Conservation (phyloP, 2,797 vertebrate genomes). For the Molothrus aeneus region DNA sequence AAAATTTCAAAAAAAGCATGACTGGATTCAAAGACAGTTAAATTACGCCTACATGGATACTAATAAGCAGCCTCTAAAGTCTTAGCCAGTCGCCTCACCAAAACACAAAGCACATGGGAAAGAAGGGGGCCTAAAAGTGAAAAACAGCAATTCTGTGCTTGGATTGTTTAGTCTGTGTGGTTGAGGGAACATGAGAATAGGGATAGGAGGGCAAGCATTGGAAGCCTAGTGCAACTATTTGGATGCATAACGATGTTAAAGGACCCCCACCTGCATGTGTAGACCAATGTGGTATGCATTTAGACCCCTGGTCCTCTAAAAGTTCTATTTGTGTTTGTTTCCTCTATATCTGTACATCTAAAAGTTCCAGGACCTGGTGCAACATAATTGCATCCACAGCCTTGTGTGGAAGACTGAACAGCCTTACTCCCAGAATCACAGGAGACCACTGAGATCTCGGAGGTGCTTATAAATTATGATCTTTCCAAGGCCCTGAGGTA, state of each 20-base stretch:
- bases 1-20: conserved; percentile 71
- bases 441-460: neutral
- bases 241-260: neutral
- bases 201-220: conserved; percentile 12
- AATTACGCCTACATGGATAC: conserved; percentile 72
- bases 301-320: neutral
- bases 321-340: neutral
- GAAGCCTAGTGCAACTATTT: conserved; percentile 25
- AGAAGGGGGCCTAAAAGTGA: conserved; percentile 42
- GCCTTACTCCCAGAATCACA: neutral
- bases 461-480: neutral
- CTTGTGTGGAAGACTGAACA: neutral
- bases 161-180: conserved; percentile 61
- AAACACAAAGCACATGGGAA: conserved; percentile 62
- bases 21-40: conserved; percentile 60
- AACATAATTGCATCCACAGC: neutral
- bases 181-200: neutral
- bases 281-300: conserved; percentile 18
- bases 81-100: conserved; percentile 60
- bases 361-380: neutral
- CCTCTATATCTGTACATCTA: neutral
- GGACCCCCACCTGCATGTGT: neutral
- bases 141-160: conserved; percentile 48
- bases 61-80: conserved; percentile 59
- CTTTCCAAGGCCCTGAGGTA: neutral